phyloP scores from a whole-genome alignment of 2,113 vertebrate genomes.

The Gadus macrocephalus region DNA sequence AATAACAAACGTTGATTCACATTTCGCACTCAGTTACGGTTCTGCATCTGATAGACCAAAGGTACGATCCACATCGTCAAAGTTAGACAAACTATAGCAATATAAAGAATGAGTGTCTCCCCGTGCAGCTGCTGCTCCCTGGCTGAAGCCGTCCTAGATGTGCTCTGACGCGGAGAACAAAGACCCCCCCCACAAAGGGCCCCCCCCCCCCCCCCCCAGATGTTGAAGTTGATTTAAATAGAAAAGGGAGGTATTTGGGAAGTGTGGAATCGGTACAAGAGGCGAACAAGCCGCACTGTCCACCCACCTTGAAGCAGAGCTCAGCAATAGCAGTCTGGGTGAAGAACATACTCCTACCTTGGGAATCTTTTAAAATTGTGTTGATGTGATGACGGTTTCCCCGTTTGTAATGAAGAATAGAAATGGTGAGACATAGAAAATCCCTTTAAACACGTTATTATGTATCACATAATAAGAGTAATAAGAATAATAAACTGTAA shows the following conservation, averaged over 20 bases:
- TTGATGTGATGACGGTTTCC: too few species aligned
- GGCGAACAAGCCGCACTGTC: not conserved
- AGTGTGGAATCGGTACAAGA: not conserved
- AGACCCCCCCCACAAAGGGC: constrained; percentile 27
- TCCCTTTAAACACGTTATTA: too few species aligned
- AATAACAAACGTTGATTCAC: too few species aligned
- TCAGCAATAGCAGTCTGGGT: not conserved
- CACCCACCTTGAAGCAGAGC: constrained; percentile 22
- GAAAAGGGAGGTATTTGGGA: constrained; percentile 52
- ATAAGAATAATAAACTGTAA: too few species aligned
- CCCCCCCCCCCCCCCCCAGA: constrained; percentile 44
- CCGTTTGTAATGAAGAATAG: too few species aligned
- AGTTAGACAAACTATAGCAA: too few species aligned
- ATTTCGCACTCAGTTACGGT: too few species aligned
- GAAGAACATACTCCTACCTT: not conserved
- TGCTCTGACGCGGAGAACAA: constrained; percentile 50
- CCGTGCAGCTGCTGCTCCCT: not conserved
- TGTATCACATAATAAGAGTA: too few species aligned
- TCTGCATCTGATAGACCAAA: too few species aligned
- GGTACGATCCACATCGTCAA: too few species aligned
- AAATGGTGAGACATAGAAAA: constrained; percentile 45
- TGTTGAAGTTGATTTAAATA: constrained; percentile 66
- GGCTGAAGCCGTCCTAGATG: constrained; percentile 25
- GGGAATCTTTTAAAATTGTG: too few species aligned
- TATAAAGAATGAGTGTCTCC: not conserved